phyloP scores from a whole-genome alignment of 30 jellyfish, hydroid and myxozoan genomes.

The Turritopsis dohrnii region DNA sequence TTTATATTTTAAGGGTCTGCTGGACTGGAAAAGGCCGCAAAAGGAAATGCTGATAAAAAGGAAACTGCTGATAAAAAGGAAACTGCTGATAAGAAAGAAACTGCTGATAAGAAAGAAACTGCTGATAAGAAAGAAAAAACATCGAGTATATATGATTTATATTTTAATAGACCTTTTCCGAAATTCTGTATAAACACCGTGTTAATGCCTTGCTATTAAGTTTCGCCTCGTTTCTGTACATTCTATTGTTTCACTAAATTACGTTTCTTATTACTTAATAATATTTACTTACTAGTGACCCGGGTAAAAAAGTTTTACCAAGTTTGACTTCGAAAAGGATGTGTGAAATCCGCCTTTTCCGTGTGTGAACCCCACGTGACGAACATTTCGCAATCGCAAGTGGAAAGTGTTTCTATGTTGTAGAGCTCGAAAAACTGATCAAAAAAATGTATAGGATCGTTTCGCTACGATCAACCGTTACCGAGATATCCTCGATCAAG shows the following conservation, averaged over 20 bases:
- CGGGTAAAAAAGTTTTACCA: too few relatives aligned
- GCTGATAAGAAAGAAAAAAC: neutral
- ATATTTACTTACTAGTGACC: neutral
- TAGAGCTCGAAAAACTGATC: too few relatives aligned
- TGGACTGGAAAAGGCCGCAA: neutral
- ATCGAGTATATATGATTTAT: neutral
- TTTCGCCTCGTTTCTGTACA: neutral
- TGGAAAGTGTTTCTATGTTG: too few relatives aligned
- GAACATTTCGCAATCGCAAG: too few relatives aligned
- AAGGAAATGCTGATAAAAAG: neutral
- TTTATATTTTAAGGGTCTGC: neutral
- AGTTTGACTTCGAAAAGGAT: too few relatives aligned
- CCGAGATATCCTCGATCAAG: too few relatives aligned
- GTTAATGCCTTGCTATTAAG: neutral
- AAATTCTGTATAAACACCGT: neutral
- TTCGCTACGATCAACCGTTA: too few relatives aligned
- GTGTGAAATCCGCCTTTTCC: too few relatives aligned
- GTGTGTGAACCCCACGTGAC: too few relatives aligned
- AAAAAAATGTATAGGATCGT: too few relatives aligned
- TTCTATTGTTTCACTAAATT: neutral
- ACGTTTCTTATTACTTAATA: neutral
- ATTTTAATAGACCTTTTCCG: neutral
- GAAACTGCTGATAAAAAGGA: neutral
- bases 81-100: neutral
- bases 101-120: neutral